Evolutionary conservation across 2,113 vertebrate species (phyloP), one percentile per base, ranked within the genome.

Genomic region (Tetraodon nigroviridis): DNA sequence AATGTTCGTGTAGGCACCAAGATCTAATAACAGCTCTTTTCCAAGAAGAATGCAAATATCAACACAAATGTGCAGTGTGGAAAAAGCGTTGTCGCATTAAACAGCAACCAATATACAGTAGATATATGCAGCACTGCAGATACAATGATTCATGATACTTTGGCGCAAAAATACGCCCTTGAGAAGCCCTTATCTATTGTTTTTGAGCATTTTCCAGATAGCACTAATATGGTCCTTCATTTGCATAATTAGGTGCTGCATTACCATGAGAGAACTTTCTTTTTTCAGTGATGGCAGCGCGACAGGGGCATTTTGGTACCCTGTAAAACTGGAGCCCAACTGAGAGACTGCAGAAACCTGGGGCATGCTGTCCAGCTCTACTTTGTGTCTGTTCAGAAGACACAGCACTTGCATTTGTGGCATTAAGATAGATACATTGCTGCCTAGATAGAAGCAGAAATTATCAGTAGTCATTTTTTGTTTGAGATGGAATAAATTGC

Each of bases 211-310:
- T 58, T 60, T 54, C 59, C 51, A 14, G 16, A 62, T 65, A 55
- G 44, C 75, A 61, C 32, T 46, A 65, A 62, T 49, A 57, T 29
- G 7, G 5, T 18, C 37, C 55, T 46, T 55, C 19, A 74, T 80
- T 71, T 78, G 32, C 70, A 79, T 75, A 73, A 74, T 76, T 69
- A 69, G 58, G 67, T 69, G n/a, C 57, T 59, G 60, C 56, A 55
- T 22, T 27, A 55, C 46, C 13, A 44, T 17, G 67, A 64, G 22
- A 41, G 22, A 27, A 32, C 29, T 22, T 59, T 56, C 12, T 37
- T 37, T 12, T 49, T 51, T 42, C 48, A 48, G 14, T 51, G 52
- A 68, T 45, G 16, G 12, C 20, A 46, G 55, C 68, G 29, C 47
- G 42, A 5, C 62, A 52, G 60, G 19, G n/a, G 24, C 62, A 65